Evolutionary conservation across 2,113 vertebrate genomes (phyloP), one percentile per base, ranked within the genome.

Genomic region (Bubo scandiacus): DNA sequence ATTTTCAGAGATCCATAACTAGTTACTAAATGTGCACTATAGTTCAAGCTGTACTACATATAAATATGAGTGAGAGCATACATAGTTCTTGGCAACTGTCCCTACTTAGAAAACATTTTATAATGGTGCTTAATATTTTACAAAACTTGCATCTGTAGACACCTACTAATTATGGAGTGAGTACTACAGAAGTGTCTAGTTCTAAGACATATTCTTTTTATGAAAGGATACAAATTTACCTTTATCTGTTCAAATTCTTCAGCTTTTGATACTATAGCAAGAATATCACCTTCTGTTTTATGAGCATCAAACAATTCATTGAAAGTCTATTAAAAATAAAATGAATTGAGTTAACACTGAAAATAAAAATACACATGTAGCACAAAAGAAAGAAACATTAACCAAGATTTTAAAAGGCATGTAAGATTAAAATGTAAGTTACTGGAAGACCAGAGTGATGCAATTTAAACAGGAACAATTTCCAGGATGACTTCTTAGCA

Each of bases 201-300:
- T 88, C 43, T 30, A 85, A 84, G 51, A 61, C 6, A 55, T 14
- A 32, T 19, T 72, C 11, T 77, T 81, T 47, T 32, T 45, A 58
- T 34, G 42, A 73, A 71, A 62, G 25, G 21, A 72, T 47, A 65
- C 32, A 72, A 92, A 90, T 98, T 98, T 98, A 99, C 99, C 99
- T 99, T 99, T 49, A 99, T 99, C 97, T 99, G 99, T 54, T 99
- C 99, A 93, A 99, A 99, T 97, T 99, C 99, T 97, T 99, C 99
- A 22, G 99, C 99, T 98, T 99, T 99, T 72, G 99, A 99, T 22
- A 99, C 99, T 59, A 99, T 99, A 67, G 98, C 98, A 97, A 99
- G 97, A 96, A 99, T 99, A 93, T 99, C 99, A 0, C 98, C 98
- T 92, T 99, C 99, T 10, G 99, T 99, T 96, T 99, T 99, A 97